These are phyloP conservation scores for Alviniconcha marisindica DNA, from an alignment of 1,140 invertebrate genomes.

Conservation along the genomic window DNA sequence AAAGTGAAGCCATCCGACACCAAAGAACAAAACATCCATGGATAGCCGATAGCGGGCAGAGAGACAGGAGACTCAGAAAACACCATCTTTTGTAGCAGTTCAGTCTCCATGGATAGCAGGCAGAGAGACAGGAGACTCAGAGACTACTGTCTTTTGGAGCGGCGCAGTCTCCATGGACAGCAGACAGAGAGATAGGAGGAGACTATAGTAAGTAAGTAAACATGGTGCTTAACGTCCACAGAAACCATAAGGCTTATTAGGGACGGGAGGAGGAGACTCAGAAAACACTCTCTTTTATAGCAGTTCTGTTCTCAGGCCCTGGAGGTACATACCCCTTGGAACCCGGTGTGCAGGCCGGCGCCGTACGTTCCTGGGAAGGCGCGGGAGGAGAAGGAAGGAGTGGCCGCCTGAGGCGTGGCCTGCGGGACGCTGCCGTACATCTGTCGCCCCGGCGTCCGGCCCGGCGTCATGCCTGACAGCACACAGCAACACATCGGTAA, in stretches of 20 bases:
- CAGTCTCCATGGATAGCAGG: too few species aligned
- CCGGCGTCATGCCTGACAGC: conserved; percentile 26
- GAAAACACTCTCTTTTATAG: conserved; percentile 79
- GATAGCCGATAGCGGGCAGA: too few species aligned
- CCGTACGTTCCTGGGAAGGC: conserved; percentile 14
- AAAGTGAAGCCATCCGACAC: too few species aligned
- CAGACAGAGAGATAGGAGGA: neutral
- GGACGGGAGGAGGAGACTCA: too few species aligned
- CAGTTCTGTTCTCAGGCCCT: conserved; percentile 83
- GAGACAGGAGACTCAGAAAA: too few species aligned
- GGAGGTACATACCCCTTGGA: conserved; percentile 18
- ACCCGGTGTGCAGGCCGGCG: conserved; percentile 14
- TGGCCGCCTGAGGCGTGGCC: conserved; percentile 28
- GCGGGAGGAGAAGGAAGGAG: conserved; percentile 20
- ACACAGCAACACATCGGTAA: too few species aligned
- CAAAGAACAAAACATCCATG: too few species aligned
- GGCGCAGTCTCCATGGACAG: neutral
- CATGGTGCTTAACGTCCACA: too few species aligned
- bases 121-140: too few species aligned
- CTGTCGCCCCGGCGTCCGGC: neutral
- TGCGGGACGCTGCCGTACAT: conserved; percentile 24
- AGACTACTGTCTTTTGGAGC: too few species aligned
- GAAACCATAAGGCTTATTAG: too few species aligned
- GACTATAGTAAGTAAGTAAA: neutral
- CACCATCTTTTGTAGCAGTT: too few species aligned